Evolutionary conservation across 2,888 invertebrate genomes (phyloP).

Genomic region (Diaprepes abbreviatus): DNA sequence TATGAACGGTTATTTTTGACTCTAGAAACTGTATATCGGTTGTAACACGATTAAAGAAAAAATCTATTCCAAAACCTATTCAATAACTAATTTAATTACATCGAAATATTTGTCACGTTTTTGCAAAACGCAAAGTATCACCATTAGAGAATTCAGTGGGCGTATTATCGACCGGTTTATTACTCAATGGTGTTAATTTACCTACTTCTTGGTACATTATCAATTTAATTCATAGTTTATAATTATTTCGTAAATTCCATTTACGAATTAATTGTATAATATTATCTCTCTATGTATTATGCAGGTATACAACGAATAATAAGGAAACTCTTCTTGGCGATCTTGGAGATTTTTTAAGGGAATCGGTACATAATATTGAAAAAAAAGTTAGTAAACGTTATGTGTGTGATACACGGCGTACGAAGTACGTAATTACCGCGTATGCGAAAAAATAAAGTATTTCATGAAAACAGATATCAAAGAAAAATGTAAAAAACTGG

Average conservation of each 20-base stretch:
- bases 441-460: too few relatives aligned
- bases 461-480: too few relatives aligned
- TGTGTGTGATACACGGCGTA: too few relatives aligned
- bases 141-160: slow-evolving; percentile 22
- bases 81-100: neutral
- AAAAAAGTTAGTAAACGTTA: too few relatives aligned
- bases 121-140: slow-evolving; percentile 10
- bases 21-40: neutral
- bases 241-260: slow-evolving; percentile 2
- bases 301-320: too few relatives aligned
- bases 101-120: slow-evolving; percentile 7
- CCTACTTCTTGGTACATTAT: neutral
- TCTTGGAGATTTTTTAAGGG: too few relatives aligned
- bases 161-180: slow-evolving; percentile 20
- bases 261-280: neutral
- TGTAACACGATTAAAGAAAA: too few relatives aligned
- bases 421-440: too few relatives aligned
- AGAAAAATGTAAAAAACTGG: too few relatives aligned
- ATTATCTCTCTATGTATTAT: neutral
- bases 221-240: slow-evolving; percentile 4
- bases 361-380: too few relatives aligned
- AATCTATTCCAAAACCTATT: too few relatives aligned
- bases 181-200: slow-evolving; percentile 18
- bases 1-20: neutral
- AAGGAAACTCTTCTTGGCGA: too few relatives aligned